These are phyloP conservation scores for Nannobrachium achirus DNA, from an alignment of 2,113 vertebrate genomes.

Conservation along the genomic window DNA sequence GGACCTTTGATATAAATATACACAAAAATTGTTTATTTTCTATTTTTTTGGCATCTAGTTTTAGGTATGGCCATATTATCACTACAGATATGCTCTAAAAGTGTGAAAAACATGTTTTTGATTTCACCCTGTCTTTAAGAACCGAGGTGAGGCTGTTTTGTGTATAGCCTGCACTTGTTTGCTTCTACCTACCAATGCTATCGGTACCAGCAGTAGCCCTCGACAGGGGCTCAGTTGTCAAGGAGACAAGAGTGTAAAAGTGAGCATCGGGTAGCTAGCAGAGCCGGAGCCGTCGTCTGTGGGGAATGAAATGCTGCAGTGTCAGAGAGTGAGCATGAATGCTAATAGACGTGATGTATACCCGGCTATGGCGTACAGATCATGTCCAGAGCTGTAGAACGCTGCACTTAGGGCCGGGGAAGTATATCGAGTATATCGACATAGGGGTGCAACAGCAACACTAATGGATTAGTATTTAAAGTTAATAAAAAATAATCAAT, in stretches of 20 bases:
- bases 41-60: too few relatives aligned
- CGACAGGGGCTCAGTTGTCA: constrained; percentile 12
- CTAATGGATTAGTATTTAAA: too few relatives aligned
- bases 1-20: too few relatives aligned
- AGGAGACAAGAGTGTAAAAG: constrained; percentile 14
- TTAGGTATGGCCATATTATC: too few relatives aligned
- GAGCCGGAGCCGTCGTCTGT: constrained; percentile 34
- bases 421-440: too few relatives aligned
- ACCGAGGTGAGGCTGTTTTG: background rate
- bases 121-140: background rate
- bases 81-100: too few relatives aligned
- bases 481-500: too few relatives aligned
- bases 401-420: too few relatives aligned
- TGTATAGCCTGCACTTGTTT: constrained; percentile 6
- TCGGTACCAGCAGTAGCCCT: constrained; percentile 11
- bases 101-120: too few relatives aligned
- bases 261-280: constrained; percentile 7
- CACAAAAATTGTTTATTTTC: too few relatives aligned
- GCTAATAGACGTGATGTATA: constrained; percentile 46
- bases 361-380: constrained; percentile 25
- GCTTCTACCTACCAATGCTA: background rate
- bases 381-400: background rate
- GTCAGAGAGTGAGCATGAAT: constrained; percentile 53
- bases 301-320: constrained; percentile 46
- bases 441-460: too few relatives aligned